These are phyloP conservation scores for Mustela nigripes DNA, from an alignment of 2,113 vertebrate species.

Conservation along the genomic window DNA sequence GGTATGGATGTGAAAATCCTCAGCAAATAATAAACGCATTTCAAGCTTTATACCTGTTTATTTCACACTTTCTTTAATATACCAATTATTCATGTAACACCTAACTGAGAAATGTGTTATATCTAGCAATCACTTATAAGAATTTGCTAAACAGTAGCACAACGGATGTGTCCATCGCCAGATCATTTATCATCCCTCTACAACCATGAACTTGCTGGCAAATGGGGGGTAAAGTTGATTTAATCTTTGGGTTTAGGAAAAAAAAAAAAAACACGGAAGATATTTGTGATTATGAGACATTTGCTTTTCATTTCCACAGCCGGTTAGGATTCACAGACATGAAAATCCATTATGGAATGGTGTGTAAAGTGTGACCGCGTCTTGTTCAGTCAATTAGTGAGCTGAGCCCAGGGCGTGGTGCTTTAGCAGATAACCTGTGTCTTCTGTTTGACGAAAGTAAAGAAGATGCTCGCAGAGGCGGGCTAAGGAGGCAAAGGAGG, in stretches of 20 bases:
- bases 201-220: constrained; percentile 91
- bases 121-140: constrained; percentile 86
- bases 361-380: constrained; percentile 93
- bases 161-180: constrained; percentile 90
- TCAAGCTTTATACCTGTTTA: constrained; percentile 85
- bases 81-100: constrained; percentile 86
- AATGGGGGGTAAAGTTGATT: constrained; percentile 82
- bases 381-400: constrained; percentile 95
- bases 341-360: constrained; percentile 95
- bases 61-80: constrained; percentile 85
- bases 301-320: constrained; percentile 93
- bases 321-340: constrained; percentile 95
- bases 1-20: constrained; percentile 75
- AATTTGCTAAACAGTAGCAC: constrained; percentile 86
- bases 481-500: constrained; percentile 54
- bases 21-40: constrained; percentile 77
- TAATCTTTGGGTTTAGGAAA: constrained; percentile 83
- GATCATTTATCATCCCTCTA: constrained; percentile 91
- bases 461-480: constrained; percentile 39
- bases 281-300: constrained; percentile 93
- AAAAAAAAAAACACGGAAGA: constrained; percentile 68
- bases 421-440: constrained; percentile 86
- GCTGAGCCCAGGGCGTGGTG: constrained; percentile 87
- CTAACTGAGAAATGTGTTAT: constrained; percentile 83
- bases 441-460: constrained; percentile 49